These are phyloP conservation scores for Drosophila flavopinicola DNA, from an alignment of 2,888 invertebrate species.

Conservation along the genomic window DNA sequence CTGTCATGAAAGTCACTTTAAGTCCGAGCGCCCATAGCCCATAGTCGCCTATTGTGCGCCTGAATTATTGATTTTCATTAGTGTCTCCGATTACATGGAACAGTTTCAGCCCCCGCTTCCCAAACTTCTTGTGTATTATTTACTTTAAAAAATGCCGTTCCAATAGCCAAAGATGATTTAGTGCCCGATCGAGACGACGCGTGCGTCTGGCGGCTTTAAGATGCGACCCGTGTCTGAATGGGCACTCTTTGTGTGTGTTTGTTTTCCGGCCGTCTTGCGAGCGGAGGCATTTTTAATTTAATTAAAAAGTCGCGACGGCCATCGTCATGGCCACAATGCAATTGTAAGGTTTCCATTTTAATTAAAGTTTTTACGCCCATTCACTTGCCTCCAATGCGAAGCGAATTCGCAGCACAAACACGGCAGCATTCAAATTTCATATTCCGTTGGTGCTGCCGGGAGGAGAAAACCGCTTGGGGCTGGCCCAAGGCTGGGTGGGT, in stretches of 20 bases:
- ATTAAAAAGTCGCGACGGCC: conserved; percentile 65
- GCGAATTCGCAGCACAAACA: conserved; percentile 63
- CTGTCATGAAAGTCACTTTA: conserved; percentile 60
- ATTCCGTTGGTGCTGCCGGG: conserved; percentile 55
- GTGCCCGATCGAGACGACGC: conserved; percentile 24
- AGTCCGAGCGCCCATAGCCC: conserved; percentile 33
- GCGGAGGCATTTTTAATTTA: conserved; percentile 61
- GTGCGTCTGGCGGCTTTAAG: conserved; percentile 24
- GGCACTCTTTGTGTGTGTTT: too few species aligned
- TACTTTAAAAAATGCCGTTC: conserved; percentile 39
- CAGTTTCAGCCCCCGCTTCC: conserved; percentile 44
- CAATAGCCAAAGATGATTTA: conserved; percentile 50
- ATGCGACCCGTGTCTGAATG: conserved; percentile 1
- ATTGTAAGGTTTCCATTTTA: conserved; percentile 77
- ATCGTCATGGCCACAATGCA: conserved; percentile 61
- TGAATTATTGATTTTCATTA: conserved; percentile 80
- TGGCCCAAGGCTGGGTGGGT: not conserved
- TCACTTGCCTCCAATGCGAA: conserved; percentile 52
- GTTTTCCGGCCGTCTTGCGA: conserved; percentile 19
- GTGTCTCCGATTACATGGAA: conserved; percentile 65
- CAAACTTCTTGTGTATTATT: conserved; percentile 40
- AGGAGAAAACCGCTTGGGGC: conserved; percentile 13
- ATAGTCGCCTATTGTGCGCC: conserved; percentile 47
- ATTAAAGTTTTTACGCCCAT: conserved; percentile 77
- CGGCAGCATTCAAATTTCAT: conserved; percentile 65